phyloP scores from a whole-genome alignment of 2,113 vertebrate species.

The Lamprotornis superbus region DNA sequence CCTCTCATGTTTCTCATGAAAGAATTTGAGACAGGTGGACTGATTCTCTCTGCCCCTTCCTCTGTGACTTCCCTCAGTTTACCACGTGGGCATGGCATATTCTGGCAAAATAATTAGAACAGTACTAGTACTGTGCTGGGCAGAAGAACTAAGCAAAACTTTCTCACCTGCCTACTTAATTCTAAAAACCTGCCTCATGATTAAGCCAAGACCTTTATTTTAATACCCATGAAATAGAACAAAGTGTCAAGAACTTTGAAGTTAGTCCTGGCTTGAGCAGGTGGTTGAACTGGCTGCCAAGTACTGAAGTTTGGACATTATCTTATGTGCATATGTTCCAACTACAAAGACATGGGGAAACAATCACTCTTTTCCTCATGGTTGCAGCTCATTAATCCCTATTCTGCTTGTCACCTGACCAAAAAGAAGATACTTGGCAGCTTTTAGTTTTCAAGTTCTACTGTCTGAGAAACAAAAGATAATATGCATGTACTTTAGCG shows the following conservation, averaged over 20 bases:
- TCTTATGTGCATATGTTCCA: neutral
- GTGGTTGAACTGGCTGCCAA: neutral
- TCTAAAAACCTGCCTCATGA: neutral
- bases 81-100: fast-evolving
- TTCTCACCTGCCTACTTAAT: neutral
- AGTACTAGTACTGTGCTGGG: neutral
- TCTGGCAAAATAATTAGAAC: neutral
- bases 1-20: neutral
- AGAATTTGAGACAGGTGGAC: neutral
- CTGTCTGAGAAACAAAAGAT: neutral
- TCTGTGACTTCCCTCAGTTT: neutral
- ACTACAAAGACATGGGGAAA: neutral
- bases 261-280: neutral
- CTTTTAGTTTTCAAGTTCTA: neutral
- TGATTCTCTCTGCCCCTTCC: neutral
- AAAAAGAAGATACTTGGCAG: neutral
- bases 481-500: neutral
- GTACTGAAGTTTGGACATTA: neutral
- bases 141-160: neutral
- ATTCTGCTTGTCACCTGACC: slow-evolving; percentile 25
- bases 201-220: neutral
- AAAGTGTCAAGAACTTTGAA: neutral
- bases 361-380: neutral
- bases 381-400: slow-evolving; percentile 38
- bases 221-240: neutral